Evolutionary conservation across 1,140 invertebrate species (phyloP).

Genomic region (Drosophila lini): DNA sequence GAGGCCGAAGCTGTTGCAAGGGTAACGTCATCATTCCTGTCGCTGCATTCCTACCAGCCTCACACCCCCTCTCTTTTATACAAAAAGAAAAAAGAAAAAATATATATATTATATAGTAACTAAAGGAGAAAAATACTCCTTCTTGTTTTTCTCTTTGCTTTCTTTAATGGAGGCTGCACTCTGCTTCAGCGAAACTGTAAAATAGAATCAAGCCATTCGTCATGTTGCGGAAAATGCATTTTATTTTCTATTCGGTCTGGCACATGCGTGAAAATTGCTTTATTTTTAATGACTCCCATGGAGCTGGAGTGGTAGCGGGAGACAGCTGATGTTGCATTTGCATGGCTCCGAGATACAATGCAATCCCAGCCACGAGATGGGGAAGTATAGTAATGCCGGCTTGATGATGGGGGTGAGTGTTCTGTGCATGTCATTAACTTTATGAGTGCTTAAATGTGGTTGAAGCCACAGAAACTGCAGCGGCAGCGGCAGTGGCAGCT

Average conservation of each 20-base stretch:
- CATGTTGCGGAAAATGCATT: constrained; percentile 79
- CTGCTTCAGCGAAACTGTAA: constrained; percentile 63
- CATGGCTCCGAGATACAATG: constrained; percentile 36
- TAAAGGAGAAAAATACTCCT: constrained; percentile 45
- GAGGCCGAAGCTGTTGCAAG: constrained; percentile 15
- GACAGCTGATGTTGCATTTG: constrained; percentile 55
- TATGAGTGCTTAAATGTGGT: constrained; percentile 75
- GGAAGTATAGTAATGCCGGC: constrained; percentile 14
- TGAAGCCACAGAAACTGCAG: constrained; percentile 15
- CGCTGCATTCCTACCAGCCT: constrained; percentile 5
- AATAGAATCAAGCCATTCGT: constrained; percentile 81
- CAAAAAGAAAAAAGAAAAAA: constrained; percentile 3
- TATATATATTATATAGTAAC: constrained; percentile 28
- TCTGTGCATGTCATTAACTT: constrained; percentile 80
- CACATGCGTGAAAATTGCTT: constrained; percentile 81
- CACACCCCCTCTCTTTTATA: constrained; percentile 9
- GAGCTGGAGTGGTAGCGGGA: background rate
- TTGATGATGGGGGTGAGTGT: constrained; percentile 16
- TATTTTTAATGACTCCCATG: constrained; percentile 74
- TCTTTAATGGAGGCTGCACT: constrained; percentile 7
- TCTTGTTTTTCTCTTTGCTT: constrained; percentile 14
- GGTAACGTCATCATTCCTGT: constrained; percentile 49
- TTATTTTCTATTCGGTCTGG: constrained; percentile 74
- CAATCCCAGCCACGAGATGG: constrained; percentile 24
- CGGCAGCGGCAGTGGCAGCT: constrained; percentile 29